phyloP scores from a whole-genome alignment of 1,140 invertebrate genomes.

The Anagrus nilaparvatae region DNA sequence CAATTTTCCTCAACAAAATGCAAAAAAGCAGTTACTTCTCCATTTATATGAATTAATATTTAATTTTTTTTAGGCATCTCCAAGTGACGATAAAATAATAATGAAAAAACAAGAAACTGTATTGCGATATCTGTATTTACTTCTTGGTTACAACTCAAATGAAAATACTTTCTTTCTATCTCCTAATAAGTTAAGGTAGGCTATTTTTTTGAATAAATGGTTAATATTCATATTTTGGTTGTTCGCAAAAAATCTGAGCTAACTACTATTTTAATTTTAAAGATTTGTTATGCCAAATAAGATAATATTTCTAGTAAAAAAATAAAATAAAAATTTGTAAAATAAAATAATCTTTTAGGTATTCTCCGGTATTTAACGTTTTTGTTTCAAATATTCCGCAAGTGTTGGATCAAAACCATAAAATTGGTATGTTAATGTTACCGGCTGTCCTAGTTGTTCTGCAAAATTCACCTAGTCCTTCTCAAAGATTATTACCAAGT shows the following conservation, averaged over 20 bases:
- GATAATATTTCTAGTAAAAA: neutral
- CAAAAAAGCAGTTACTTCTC: no score
- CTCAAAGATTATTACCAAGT: conserved; percentile 31
- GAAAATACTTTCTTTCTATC: conserved; percentile 85
- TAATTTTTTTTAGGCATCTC: conserved; percentile 50
- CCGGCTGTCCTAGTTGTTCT: conserved; percentile 77
- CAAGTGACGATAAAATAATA: conserved; percentile 72
- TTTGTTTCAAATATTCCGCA: conserved; percentile 88
- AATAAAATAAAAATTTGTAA: neutral
- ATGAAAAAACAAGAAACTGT: conserved; percentile 77
- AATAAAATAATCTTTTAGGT: conserved; percentile 40
- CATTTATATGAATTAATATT: conserved; percentile 1
- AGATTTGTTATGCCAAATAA: no score
- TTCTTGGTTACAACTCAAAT: conserved; percentile 86
- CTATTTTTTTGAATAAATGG: conserved; percentile 10
- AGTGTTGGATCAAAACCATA: conserved; percentile 88
- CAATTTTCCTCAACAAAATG: no score
- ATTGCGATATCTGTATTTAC: conserved; percentile 81
- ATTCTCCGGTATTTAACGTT: conserved; percentile 89
- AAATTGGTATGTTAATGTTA: conserved; percentile 78
- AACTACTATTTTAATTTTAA: no score
- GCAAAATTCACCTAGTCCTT: conserved; percentile 76
- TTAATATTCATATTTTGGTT: no score
- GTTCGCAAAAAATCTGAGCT: no score
- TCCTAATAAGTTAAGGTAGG: conserved; percentile 74